Evolutionary conservation across 2,888 invertebrate genomes (phyloP), one percentile per base, ranked within the genome.

Genomic region (Athalia circularis): DNA sequence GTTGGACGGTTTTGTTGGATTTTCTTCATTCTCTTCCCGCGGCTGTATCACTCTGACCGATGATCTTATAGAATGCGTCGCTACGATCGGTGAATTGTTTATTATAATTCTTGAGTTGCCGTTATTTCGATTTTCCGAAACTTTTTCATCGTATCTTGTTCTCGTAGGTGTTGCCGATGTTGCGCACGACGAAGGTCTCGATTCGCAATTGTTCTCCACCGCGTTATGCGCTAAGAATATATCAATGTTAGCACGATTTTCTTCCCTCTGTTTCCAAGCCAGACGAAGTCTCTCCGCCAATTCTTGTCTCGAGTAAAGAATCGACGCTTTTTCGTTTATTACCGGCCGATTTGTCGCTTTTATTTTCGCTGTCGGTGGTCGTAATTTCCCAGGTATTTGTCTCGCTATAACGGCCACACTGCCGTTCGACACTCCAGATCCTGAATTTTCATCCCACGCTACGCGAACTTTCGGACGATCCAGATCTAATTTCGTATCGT

Each of bases 181-280:
- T 9, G 81, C 76, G n/a, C 80, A 72, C 47, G 81, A 82, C 5
- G 89, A 90, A 61, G 87, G 80, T 43, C 82, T 77, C 3, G 89
- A 88, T 0, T 88, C 88, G 80, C 86, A 86, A 43, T 87, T 84
- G 13, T 89, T 88, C 8, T 91, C 91, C 80, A 89, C 88, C n/a
- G 91, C 89, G 29, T 91, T 91, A 80, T 92, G 92, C 0, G 93
- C 91, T 75, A 94, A 87, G 82, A 93, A 93, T 80, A 94, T 94
- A 77, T 92, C 92, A 59, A 94, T 90, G 86, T 94, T 94, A 2
- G 92, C 91, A 84, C 92, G 93, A 79, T 91, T 92, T 74, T 90
- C 90, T 79, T 91, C 88, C 1, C 91, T 86, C 59, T 92, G 91
- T 78, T 91, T 90, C 92, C 92, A 92, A 0, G 92, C 92, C 9